A percentile compares a stretch with the other conserved stretches of the same genome.
Conservation (phyloP, 1,140 invertebrate species). For the Drosophila mauritiana region DNA sequence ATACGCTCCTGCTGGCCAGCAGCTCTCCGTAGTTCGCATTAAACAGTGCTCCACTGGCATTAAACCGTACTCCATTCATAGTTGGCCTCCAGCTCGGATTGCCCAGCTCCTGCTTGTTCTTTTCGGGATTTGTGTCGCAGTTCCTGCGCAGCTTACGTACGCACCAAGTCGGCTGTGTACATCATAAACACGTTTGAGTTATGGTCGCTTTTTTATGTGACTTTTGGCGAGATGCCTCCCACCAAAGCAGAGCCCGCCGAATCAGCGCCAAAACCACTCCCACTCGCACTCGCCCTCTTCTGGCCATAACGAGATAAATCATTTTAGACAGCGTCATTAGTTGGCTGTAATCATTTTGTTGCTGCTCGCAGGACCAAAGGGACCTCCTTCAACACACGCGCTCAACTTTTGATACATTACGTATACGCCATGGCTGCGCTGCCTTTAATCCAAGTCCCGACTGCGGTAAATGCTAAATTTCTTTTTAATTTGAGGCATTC, state of each 20-base stretch:
- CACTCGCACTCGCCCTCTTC: neutral
- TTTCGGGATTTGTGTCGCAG: slow-evolving; percentile 42
- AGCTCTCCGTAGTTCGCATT: slow-evolving; percentile 27
- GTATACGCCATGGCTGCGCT: slow-evolving; percentile 54
- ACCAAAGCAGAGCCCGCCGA: neutral
- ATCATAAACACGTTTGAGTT: slow-evolving; percentile 80
- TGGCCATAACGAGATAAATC: slow-evolving; percentile 81
- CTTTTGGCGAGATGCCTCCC: slow-evolving; percentile 48
- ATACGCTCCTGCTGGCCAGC: slow-evolving; percentile 38
- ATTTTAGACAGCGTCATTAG: slow-evolving; percentile 84
- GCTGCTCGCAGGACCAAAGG: slow-evolving; percentile 20
- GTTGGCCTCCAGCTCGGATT: slow-evolving; percentile 9
- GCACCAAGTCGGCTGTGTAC: slow-evolving; percentile 53
- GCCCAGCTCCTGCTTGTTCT: slow-evolving; percentile 12
- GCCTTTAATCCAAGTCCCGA: slow-evolving; percentile 62
- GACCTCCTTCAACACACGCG: slow-evolving; percentile 27
- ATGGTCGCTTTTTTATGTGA: slow-evolving; percentile 70
- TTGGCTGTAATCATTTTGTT: slow-evolving; percentile 78
- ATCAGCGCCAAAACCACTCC: neutral
- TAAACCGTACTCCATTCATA: slow-evolving; percentile 45
- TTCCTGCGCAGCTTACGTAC: slow-evolving; percentile 26
- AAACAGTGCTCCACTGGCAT: slow-evolving; percentile 45
- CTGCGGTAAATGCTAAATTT: slow-evolving; percentile 80
- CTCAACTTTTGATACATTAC: slow-evolving; percentile 70
- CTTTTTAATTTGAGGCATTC: slow-evolving; percentile 84